Conservation (phyloP, 2,113 vertebrate species). For the Misgurnus mizolepis region DNA sequence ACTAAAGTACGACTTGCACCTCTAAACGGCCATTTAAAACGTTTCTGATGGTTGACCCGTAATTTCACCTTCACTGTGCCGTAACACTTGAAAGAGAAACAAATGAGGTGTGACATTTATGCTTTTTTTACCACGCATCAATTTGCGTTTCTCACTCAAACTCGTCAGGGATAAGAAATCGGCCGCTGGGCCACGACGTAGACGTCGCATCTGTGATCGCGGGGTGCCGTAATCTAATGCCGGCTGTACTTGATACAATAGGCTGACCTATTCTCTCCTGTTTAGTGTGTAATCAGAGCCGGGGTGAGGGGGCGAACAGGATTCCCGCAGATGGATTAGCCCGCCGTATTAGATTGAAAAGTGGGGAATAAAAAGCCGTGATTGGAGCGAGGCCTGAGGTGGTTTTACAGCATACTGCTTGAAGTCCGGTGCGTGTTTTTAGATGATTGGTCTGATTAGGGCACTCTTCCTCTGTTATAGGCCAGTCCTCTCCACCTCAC, state of each 20-base stretch:
- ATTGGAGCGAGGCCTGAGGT: neutral
- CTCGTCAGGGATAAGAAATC: neutral
- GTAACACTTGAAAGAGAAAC: neutral
- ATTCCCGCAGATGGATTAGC: conserved; percentile 64
- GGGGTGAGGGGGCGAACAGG: conserved; percentile 56
- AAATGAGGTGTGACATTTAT: neutral
- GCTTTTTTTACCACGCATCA: neutral
- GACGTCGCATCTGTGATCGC: neutral
- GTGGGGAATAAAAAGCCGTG: neutral
- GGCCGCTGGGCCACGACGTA: neutral
- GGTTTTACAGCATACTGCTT: conserved; percentile 38
- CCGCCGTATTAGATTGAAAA: conserved; percentile 43
- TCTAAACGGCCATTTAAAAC: neutral
- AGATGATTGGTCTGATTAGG: conserved; percentile 55
- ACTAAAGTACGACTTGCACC: neutral
- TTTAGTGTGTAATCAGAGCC: conserved; percentile 19
- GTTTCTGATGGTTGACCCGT: neutral
- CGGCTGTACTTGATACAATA: neutral
- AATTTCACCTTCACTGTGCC: neutral
- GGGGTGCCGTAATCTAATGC: neutral
- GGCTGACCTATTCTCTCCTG: conserved; percentile 14
- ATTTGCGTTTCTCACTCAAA: neutral
- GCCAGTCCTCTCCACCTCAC: conserved; percentile 79
- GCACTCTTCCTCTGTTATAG: conserved; percentile 69
- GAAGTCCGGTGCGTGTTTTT: conserved; percentile 23